phyloP scores from a whole-genome alignment of 2,113 vertebrate genomes.

The Macheiramphus alcinus region DNA sequence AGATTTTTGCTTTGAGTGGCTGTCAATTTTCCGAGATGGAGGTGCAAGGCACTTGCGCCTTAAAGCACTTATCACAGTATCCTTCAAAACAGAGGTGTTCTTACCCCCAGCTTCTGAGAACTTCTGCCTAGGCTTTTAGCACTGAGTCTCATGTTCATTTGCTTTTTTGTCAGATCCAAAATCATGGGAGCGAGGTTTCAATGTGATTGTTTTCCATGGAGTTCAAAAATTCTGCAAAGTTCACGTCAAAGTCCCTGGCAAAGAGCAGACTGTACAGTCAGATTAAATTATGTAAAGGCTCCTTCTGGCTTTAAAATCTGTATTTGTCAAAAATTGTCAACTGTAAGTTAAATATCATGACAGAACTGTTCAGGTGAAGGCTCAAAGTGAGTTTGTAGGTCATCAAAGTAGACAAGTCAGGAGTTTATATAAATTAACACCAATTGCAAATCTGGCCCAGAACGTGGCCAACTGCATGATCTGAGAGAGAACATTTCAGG shows the following conservation, averaged over 20 bases:
- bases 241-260: neutral
- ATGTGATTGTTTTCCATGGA: neutral
- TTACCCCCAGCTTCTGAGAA: neutral
- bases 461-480: neutral
- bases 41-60: neutral
- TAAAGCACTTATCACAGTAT: neutral
- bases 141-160: neutral
- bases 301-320: neutral
- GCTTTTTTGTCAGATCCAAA: neutral
- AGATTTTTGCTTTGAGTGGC: neutral
- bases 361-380: neutral
- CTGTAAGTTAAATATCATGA: neutral
- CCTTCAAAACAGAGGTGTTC: neutral
- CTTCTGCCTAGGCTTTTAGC: neutral
- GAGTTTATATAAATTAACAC: neutral
- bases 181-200: neutral
- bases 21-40: neutral
- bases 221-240: neutral
- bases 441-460: neutral
- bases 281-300: neutral
- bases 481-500: neutral
- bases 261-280: neutral
- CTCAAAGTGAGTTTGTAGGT: neutral
- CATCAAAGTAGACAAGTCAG: neutral
- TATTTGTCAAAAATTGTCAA: neutral